Base-by-base conservation (phyloP, 2,797 vertebrate genomes). In the Myiotriccus ornatus region DNA sequence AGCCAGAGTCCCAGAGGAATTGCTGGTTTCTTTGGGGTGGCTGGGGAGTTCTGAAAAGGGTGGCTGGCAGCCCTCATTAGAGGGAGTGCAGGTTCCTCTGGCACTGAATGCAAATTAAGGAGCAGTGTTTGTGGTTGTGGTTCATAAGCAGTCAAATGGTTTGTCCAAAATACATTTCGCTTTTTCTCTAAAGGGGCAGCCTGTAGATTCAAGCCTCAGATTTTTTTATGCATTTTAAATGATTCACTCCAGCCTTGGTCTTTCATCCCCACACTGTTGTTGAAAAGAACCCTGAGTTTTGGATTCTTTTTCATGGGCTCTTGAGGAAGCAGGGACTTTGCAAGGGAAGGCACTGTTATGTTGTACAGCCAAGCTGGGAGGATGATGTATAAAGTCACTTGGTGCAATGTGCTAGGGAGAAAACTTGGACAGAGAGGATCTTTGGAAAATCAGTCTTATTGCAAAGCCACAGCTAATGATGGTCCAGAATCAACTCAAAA, bases 61-160 rank as follows among this genome's bases (percentile, higher is more conserved):
- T 95, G 94, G 76, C 96, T 96, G 85, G 91, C 86, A 83, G 65
- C 39, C 68, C 94, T 97, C 94, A 87, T 97, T 97, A 97, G 91
- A 94, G 83, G 69, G 53, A 95, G 19, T 71, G 43, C 16, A 70
- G 87, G 84, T 87, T 96, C 88, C 86, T 94, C 94, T 94, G 84
- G 87, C 89, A 82, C 91, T 91, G 96, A 97, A 96, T 97, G 95
- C 91, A 97, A 96, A 97, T 97, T 80, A 95, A 89, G 95, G 88
- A 97, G 91, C 87, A 90, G 70, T 91, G 92, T 96, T 96, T 95
- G 88, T 89, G 67, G 94, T 94, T 89, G 92, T 92, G 94, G 93
- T 97, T 97, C 96, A 94, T 94, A 94, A 93, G 84, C 94, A 97
- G 96, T 95, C 95, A 94, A 95, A 91, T 93, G 95, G 78, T 90